Conservation (phyloP, 2,888 invertebrate species). For the Petrolisthes cinctipes region DNA sequence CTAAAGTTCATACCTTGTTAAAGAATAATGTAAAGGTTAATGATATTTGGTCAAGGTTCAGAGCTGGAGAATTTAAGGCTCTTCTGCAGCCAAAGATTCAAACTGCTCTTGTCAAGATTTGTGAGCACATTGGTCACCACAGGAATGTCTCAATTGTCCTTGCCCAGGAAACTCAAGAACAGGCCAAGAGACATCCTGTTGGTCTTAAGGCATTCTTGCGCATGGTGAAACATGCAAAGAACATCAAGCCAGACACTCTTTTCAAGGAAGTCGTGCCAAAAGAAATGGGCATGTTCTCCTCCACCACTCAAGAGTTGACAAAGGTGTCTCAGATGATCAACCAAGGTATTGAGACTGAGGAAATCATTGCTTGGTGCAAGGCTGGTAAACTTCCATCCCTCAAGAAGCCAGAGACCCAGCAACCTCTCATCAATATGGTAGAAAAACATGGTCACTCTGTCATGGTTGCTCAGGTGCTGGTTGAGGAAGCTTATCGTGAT, state of each 20-base stretch:
- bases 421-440: slow-evolving; percentile 64
- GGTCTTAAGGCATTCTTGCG: slow-evolving; percentile 65
- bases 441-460: slow-evolving; percentile 65
- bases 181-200: slow-evolving; percentile 61
- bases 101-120: slow-evolving; percentile 63
- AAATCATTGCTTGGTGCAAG: slow-evolving; percentile 63
- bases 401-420: slow-evolving; percentile 65
- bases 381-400: slow-evolving; percentile 63
- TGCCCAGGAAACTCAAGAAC: slow-evolving; percentile 62
- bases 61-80: slow-evolving; percentile 63
- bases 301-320: slow-evolving; percentile 64
- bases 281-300: slow-evolving; percentile 64
- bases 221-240: slow-evolving; percentile 64
- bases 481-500: slow-evolving; percentile 65
- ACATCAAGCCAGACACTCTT: slow-evolving; percentile 62
- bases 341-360: slow-evolving; percentile 63
- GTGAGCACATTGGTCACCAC: slow-evolving; percentile 65
- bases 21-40: slow-evolving; percentile 61
- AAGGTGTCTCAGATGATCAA: slow-evolving; percentile 61
- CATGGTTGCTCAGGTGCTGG: slow-evolving; percentile 65
- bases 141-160: slow-evolving; percentile 64
- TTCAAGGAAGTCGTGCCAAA: slow-evolving; percentile 64
- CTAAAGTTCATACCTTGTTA: slow-evolving; percentile 57
- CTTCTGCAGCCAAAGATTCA: slow-evolving; percentile 64
- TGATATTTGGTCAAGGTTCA: slow-evolving; percentile 65